Evolutionary conservation across 2,113 vertebrate species (phyloP), one percentile per base, ranked within the genome.

Genomic region (Protobothrops mucrosquamatus): DNA sequence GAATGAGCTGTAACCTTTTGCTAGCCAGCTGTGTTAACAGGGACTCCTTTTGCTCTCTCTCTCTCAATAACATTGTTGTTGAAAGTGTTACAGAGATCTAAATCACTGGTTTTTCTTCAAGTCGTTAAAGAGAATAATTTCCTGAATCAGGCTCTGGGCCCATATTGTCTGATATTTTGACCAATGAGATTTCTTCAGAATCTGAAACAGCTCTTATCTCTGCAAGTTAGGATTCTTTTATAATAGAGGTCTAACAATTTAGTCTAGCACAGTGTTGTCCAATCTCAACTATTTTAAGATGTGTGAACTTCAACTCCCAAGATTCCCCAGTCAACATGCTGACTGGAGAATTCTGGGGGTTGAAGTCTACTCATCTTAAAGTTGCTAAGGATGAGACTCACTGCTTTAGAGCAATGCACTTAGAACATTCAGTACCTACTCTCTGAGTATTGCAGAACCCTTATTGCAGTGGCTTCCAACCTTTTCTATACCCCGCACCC

Each of bases 41-140:
- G 43, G 94, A 3, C 48, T 94, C 85, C 61, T 93, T 88, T n/a
- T 2, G 26, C 91, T n/a, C 64, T 69, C 29, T 69, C 29, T 69
- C 24, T 4, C 14, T 48, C 20, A 94, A 91, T 39, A 54, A 56
- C 55, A 48, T 26, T 0, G 2, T 0, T 22, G 1, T 0, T 2
- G 29, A 88, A 95, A 39, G 0, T n/a, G 34, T 12, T 85, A 26
- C 34, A 51, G 85, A 91, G 85, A 43, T 94, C 20, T 20, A 85
- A 74, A 4, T 54, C 94, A 8, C 3, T 85, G 2, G 15, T 39
- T 55, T 89, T 85, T 26, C 23, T 59, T 69, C 18, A 43, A 87
- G 43, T 89, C 14, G 14, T 74, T 69, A 55, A 26, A 18, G n/a
- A 20, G 8, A 51, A 51, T 52, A 43, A 87, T 22, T 69, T 64